These are phyloP conservation scores for Salticus scenicus DNA, from an alignment of 2,888 invertebrate genomes.

Conservation along the genomic window DNA sequence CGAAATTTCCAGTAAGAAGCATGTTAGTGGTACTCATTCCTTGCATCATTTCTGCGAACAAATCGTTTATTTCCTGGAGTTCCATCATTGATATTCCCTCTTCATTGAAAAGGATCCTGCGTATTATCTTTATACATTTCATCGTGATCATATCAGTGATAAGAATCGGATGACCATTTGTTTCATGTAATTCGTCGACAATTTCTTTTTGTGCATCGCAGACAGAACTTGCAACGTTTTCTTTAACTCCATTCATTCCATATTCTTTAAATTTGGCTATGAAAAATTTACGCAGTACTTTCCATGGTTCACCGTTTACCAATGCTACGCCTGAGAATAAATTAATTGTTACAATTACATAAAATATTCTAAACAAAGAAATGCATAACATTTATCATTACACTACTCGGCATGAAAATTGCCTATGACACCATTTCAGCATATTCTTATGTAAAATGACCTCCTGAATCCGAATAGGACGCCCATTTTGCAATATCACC, in stretches of 20 bases:
- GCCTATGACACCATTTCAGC: too few relatives aligned
- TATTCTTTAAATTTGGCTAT: background rate
- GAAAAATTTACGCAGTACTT: background rate
- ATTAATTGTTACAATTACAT: background rate
- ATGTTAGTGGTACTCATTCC: background rate
- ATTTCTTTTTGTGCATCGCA: background rate
- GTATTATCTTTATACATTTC: conserved; percentile 13
- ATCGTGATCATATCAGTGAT: conserved; percentile 5
- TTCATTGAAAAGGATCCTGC: conserved; percentile 22
- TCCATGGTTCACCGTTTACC: conserved; percentile 42
- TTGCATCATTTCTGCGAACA: background rate
- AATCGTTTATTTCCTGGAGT: conserved; percentile 1
- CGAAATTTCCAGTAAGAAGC: conserved; percentile 11
- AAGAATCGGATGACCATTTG: background rate
- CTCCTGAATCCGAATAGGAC: too few relatives aligned
- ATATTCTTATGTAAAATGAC: too few relatives aligned
- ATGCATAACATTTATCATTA: too few relatives aligned
- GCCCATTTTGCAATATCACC: too few relatives aligned
- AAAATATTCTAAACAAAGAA: too few relatives aligned
- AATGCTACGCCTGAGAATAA: conserved; percentile 9
- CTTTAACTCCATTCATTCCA: background rate
- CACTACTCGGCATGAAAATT: too few relatives aligned
- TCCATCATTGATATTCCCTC: conserved; percentile 28
- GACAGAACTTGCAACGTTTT: background rate
- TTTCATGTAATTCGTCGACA: background rate